phyloP scores from a whole-genome alignment of 2,113 vertebrate genomes.

The Clupea harengus region DNA sequence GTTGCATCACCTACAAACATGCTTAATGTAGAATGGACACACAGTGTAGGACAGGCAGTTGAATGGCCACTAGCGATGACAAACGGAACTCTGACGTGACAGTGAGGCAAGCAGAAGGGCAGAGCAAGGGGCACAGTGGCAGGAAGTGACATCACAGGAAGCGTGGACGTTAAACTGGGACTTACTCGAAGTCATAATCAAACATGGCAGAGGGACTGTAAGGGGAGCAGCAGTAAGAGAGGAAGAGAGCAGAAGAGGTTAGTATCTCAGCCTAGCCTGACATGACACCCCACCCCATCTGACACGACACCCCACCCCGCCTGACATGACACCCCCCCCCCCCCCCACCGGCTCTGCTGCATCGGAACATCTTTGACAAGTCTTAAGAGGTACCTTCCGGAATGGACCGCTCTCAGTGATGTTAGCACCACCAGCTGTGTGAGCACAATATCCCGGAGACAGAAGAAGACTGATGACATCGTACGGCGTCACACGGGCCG shows the following conservation, averaged over 20 bases:
- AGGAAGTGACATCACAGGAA: conserved; percentile 51
- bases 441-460: background rate
- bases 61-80: background rate
- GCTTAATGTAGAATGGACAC: background rate
- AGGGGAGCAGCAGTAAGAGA: conserved; percentile 85
- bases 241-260: conserved; percentile 96
- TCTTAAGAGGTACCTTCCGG: too few relatives aligned
- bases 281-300: background rate
- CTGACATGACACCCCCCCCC: background rate
- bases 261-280: conserved; percentile 70
- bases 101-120: conserved; percentile 16
- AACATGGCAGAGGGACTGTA: conserved; percentile 99
- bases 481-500: too few relatives aligned
- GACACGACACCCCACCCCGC: background rate
- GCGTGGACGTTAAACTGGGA: conserved; percentile 85
- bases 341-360: background rate
- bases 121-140: conserved; percentile 35
- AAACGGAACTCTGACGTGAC: background rate
- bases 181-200: conserved; percentile 99
- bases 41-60: background rate
- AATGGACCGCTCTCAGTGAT: background rate
- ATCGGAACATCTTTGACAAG: background rate
- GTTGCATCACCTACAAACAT: background rate
- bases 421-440: background rate
- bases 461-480: background rate